Percentiles rank a stretch among this genome's conserved stretches.
phyloP scores from a whole-genome alignment of 2,113 vertebrate genomes.

The Paralichthys olivaceus region DNA sequence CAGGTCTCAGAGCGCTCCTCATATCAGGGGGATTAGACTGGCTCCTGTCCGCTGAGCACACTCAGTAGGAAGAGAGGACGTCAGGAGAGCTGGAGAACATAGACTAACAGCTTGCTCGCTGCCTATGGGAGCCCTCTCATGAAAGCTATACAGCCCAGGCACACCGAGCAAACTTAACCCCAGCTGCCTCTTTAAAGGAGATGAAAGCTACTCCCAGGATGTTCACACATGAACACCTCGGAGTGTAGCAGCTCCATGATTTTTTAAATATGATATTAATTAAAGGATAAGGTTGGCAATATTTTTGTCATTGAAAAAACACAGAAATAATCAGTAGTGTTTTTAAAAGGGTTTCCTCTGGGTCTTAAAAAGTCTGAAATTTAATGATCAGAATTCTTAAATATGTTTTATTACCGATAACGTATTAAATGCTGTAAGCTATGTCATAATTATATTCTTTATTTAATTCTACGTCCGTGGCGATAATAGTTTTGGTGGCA shows the following conservation, averaged over 20 bases:
- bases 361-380: no score
- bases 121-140: constrained; percentile 79
- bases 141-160: constrained; percentile 80
- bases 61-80: constrained; percentile 65
- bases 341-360: no score
- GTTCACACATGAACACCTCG: constrained; percentile 14
- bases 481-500: no score
- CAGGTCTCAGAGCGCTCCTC: constrained; percentile 97
- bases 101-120: constrained; percentile 90
- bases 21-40: constrained; percentile 98
- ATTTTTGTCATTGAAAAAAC: not conserved
- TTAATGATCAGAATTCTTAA: no score
- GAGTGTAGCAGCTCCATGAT: not conserved
- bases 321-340: not conserved
- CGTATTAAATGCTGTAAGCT: no score
- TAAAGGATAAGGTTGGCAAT: not conserved
- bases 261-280: not conserved
- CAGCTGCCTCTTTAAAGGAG: constrained; percentile 28
- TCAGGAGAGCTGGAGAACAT: constrained; percentile 90
- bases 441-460: no score
- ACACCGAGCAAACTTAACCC: constrained; percentile 67
- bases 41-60: constrained; percentile 83
- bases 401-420: no score
- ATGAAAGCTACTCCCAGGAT: constrained; percentile 29
- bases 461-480: no score